A percentile compares a stretch with the other conserved stretches of the same genome.
Conservation (phyloP, 1,140 invertebrate species). For the Euschistus heros region DNA sequence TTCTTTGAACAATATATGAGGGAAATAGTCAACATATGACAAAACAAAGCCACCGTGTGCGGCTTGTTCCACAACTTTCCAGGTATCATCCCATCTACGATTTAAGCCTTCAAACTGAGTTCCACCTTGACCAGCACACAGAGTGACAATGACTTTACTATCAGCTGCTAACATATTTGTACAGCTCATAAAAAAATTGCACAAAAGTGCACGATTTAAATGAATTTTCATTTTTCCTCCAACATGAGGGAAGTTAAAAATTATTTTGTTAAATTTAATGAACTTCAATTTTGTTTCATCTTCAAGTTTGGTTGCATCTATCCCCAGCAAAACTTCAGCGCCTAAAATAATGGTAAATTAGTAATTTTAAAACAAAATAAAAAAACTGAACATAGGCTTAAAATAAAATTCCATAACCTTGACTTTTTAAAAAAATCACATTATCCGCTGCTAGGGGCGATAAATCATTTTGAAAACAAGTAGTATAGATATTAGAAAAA, state of each 20-base stretch:
- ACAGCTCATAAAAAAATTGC: slow-evolving; percentile 43
- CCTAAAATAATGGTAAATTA: slow-evolving; percentile 35
- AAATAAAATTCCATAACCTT: not conserved
- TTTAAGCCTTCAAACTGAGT: slow-evolving; percentile 40
- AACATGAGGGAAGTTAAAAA: slow-evolving; percentile 54
- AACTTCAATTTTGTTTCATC: slow-evolving; percentile 31
- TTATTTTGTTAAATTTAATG: slow-evolving; percentile 39
- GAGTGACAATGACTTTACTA: slow-evolving; percentile 41
- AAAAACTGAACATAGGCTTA: not conserved
- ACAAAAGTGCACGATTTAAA: slow-evolving; percentile 44
- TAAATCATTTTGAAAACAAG: slow-evolving; percentile 20
- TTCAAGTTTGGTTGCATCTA: slow-evolving; percentile 42
- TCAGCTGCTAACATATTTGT: slow-evolving; percentile 33
- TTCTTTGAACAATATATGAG: slow-evolving; percentile 33
- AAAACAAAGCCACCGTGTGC: slow-evolving; percentile 41
- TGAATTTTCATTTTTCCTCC: slow-evolving; percentile 54
- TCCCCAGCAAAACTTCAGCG: slow-evolving; percentile 37
- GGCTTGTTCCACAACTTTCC: slow-evolving; percentile 51
- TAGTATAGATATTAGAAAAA: slow-evolving; percentile 19
- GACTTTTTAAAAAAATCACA: not conserved
- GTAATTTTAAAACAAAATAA: slow-evolving; percentile 4
- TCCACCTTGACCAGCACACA: slow-evolving; percentile 53
- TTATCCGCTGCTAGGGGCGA: not conserved
- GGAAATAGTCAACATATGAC: slow-evolving; percentile 38
- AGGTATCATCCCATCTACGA: slow-evolving; percentile 48